Conservation (phyloP, 2,113 vertebrate species). For the Microcebus ravelobensis region DNA sequence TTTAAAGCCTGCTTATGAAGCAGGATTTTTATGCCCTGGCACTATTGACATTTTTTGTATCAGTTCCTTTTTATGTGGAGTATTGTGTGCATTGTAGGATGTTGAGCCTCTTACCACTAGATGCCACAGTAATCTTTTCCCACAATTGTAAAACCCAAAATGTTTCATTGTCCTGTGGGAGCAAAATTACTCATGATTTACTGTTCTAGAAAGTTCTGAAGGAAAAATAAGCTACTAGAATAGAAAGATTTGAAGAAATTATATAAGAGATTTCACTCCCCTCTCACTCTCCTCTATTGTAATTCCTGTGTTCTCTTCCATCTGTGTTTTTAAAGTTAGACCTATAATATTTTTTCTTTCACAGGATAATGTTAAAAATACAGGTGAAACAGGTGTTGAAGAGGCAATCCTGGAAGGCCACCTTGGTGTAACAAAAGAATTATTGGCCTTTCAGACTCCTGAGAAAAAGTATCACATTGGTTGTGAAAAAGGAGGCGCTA, state of each 20-base stretch:
- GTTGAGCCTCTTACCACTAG: not conserved
- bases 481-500: conserved; percentile 97
- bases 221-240: not conserved
- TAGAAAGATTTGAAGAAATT: not conserved
- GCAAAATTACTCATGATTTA: not conserved
- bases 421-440: conserved; percentile 96
- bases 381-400: conserved; percentile 95
- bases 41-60: not conserved
- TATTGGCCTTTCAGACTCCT: conserved; percentile 95
- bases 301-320: not conserved
- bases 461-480: conserved; percentile 98
- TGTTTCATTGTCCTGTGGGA: not conserved
- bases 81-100: not conserved
- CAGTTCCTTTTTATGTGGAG: not conserved
- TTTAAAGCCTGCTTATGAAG: not conserved
- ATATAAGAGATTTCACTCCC: not conserved
- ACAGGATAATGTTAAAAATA: conserved; percentile 96
- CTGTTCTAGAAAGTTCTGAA: not conserved
- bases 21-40: not conserved
- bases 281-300: not conserved
- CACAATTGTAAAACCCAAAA: not conserved
- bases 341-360: conserved; percentile 11
- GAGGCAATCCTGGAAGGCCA: conserved; percentile 97
- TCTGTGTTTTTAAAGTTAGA: not conserved
- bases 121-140: not conserved